A percentile compares a stretch with the other conserved stretches of the same genome.
Conservation (phyloP, 1,140 invertebrate species). For the Drosophila pruinosa region DNA sequence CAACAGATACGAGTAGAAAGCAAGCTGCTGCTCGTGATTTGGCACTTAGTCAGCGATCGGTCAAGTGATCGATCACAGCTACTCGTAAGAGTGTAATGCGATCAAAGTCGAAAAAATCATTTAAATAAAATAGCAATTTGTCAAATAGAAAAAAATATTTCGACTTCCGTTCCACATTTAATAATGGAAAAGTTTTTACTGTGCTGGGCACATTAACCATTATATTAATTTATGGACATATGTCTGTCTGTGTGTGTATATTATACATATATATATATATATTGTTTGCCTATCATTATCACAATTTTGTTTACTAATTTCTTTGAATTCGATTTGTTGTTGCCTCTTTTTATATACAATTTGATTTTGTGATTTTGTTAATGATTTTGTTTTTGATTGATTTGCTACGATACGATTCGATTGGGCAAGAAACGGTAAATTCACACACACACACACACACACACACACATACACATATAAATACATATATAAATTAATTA, state of each 20-base stretch:
- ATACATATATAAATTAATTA: conserved; percentile 5
- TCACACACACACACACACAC: conserved; percentile 20
- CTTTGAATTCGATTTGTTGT: conserved; percentile 19
- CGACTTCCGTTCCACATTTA: conserved; percentile 36
- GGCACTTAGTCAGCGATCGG: background rate
- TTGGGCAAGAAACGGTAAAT: conserved; percentile 38
- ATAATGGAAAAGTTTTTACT: conserved; percentile 42
- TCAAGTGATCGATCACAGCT: background rate
- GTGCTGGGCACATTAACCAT: conserved; percentile 26
- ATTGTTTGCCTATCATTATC: conserved; percentile 23
- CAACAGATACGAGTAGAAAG: too few relatives aligned
- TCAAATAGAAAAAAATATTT: conserved; percentile 3
- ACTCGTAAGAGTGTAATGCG: background rate
- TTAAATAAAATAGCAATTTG: conserved; percentile 21
- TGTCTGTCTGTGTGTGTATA: too few relatives aligned
- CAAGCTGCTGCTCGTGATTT: background rate
- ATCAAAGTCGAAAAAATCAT: conserved; percentile 3
- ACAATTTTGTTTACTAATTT: conserved; percentile 8
- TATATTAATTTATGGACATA: conserved; percentile 6
- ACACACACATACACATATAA: background rate
- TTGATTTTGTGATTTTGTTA: conserved; percentile 28
- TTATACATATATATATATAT: conserved; percentile 7
- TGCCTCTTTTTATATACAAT: background rate
- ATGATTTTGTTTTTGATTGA: conserved; percentile 44
- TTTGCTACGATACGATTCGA: conserved; percentile 55